Evolutionary conservation across 2,113 vertebrate species (phyloP).

Genomic region (Microcebus jonahi): DNA sequence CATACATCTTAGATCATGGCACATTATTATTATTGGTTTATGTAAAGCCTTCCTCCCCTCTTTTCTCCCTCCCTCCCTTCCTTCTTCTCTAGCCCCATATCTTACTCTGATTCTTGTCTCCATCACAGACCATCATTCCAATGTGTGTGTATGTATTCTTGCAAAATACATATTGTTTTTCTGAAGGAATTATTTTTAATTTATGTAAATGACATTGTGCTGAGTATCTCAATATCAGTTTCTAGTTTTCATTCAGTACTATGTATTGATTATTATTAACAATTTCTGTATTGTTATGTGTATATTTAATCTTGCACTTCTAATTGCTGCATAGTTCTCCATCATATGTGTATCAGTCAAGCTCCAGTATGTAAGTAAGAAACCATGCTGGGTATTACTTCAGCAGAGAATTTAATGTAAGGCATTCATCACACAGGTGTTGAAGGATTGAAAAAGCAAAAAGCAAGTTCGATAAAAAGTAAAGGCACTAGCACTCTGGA

Average conservation of each 20-base stretch:
- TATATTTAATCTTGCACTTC: background rate
- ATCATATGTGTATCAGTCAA: background rate
- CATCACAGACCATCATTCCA: background rate
- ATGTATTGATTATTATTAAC: background rate
- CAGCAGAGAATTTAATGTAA: background rate
- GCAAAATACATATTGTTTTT: background rate
- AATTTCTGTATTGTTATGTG: background rate
- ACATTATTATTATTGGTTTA: background rate
- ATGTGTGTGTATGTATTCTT: conserved; percentile 4
- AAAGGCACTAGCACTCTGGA: background rate
- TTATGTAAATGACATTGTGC: background rate
- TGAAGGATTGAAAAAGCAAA: background rate
- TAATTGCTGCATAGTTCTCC: background rate
- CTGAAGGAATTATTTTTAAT: conserved; percentile 17
- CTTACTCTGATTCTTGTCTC: background rate
- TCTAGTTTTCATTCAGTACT: conserved; percentile 8
- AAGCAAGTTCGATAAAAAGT: background rate
- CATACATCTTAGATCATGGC: background rate
- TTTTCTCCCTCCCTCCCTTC: background rate
- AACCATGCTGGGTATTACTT: background rate
- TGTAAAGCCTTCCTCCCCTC: background rate
- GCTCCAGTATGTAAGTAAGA: background rate
- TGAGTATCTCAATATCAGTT: background rate
- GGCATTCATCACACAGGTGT: background rate
- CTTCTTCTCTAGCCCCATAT: background rate